These are phyloP conservation scores for Leiothrix lutea DNA, from an alignment of 2,113 vertebrate species.

Conservation along the genomic window DNA sequence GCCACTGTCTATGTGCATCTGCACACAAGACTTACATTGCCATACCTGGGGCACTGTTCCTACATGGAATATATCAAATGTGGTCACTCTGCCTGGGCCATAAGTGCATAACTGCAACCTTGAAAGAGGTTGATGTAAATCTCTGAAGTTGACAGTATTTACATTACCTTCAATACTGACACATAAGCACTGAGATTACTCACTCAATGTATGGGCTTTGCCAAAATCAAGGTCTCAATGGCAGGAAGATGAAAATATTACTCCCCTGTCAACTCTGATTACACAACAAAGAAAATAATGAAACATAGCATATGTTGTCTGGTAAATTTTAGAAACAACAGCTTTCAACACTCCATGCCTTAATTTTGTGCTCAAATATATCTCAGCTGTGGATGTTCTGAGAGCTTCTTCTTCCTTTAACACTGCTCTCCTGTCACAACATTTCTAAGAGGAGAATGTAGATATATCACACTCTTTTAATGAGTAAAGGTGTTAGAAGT, in stretches of 20 bases:
- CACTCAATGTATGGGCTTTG: not conserved
- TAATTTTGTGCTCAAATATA: conserved; percentile 15
- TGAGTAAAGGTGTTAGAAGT: conserved; percentile 18
- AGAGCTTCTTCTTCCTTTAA: not conserved
- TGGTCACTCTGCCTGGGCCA: not conserved
- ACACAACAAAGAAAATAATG: conserved; percentile 46
- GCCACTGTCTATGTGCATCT: not conserved
- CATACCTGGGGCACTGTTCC: not conserved
- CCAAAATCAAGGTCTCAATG: conserved; percentile 39
- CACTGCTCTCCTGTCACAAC: not conserved
- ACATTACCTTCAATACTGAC: not conserved
- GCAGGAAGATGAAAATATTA: conserved; percentile 45
- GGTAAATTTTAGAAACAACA: conserved; percentile 44
- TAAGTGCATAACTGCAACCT: not conserved
- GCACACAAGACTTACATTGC: not conserved
- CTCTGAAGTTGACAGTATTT: not conserved
- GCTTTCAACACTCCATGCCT: conserved; percentile 14
- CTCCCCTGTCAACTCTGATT: conserved; percentile 31
- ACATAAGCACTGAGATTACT: conserved; percentile 1
- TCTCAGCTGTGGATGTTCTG: conserved; percentile 2
- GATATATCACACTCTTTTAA: not conserved
- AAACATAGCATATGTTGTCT: conserved; percentile 42
- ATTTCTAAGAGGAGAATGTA: not conserved
- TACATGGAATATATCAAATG: not conserved
- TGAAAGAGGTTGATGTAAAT: not conserved